A percentile compares a stretch with the other conserved stretches of the same genome.
Evolutionary conservation across 2,113 vertebrate species (phyloP).

Genomic region (Sterna hirundo): DNA sequence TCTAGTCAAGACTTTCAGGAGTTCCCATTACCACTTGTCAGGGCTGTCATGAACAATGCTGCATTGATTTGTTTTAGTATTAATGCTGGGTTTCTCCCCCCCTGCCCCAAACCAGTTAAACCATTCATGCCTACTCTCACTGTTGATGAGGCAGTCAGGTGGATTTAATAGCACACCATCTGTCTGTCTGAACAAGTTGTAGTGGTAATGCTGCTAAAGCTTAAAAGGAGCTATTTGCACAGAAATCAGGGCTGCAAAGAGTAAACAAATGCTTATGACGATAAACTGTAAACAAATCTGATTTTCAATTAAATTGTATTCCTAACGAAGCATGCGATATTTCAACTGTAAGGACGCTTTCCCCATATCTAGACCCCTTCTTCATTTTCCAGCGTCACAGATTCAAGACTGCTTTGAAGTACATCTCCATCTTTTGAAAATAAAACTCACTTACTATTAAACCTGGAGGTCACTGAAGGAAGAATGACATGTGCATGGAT

Average conservation of each 20-base stretch:
- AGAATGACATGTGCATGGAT: not conserved
- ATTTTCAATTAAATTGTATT: not conserved
- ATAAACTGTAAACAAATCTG: not conserved
- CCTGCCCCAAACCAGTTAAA: not conserved
- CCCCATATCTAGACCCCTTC: not conserved
- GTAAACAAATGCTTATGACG: constrained; percentile 7
- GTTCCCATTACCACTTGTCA: not conserved
- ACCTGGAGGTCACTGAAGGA: not conserved
- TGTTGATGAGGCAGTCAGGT: not conserved
- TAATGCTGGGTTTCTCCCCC: not conserved
- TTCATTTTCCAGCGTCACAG: not conserved
- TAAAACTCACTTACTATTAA: not conserved
- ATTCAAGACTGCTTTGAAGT: not conserved
- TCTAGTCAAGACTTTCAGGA: not conserved
- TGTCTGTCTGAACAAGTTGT: not conserved
- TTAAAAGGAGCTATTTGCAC: not conserved
- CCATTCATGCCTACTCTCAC: not conserved
- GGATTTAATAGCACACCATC: constrained; percentile 28
- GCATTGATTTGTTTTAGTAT: not conserved
- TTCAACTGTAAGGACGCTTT: not conserved
- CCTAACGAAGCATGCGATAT: not conserved
- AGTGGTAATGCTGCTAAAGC: not conserved
- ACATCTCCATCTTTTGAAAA: not conserved
- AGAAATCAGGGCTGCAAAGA: not conserved
- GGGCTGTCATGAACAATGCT: not conserved